Conservation (phyloP, 2,113 vertebrate genomes). For the Drymodes brunneopygia region DNA sequence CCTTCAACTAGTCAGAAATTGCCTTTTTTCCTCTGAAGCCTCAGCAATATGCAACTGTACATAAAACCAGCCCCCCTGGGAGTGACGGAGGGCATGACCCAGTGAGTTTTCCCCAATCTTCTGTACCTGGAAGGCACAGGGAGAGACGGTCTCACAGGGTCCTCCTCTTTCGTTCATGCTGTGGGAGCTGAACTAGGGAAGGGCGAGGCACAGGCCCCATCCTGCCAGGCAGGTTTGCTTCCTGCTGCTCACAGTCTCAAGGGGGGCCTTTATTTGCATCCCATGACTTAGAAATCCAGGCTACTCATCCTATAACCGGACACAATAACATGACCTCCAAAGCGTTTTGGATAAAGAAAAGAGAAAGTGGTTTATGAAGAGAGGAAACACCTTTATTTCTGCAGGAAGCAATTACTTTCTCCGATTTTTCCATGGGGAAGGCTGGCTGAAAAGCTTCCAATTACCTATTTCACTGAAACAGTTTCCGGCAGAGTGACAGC, state of each 20-base stretch:
- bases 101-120: not conserved
- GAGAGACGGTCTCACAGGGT: accelerated
- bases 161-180: not conserved
- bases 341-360: slow-evolving; percentile 53
- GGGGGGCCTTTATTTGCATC: slow-evolving; percentile 1
- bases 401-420: slow-evolving; percentile 58
- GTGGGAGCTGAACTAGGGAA: not conserved
- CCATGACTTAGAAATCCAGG: not conserved
- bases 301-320: slow-evolving; percentile 35
- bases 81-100: not conserved
- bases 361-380: slow-evolving; percentile 38
- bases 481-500: slow-evolving; percentile 1
- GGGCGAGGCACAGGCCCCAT: not conserved
- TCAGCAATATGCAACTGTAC: not conserved
- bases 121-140: not conserved
- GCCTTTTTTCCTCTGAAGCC: not conserved
- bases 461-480: slow-evolving; percentile 26
- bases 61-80: not conserved
- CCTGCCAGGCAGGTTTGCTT: not conserved
- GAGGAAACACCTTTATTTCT: slow-evolving; percentile 66
- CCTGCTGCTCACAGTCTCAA: not conserved
- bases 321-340: slow-evolving; percentile 52
- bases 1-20: not conserved
- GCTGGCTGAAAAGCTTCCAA: slow-evolving; percentile 48
- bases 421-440: slow-evolving; percentile 46